Percentiles rank a stretch among this genome's conserved stretches.
Evolutionary conservation across 2,888 invertebrate genomes (phyloP).

Genomic region (Onthophagus sagittarius): DNA sequence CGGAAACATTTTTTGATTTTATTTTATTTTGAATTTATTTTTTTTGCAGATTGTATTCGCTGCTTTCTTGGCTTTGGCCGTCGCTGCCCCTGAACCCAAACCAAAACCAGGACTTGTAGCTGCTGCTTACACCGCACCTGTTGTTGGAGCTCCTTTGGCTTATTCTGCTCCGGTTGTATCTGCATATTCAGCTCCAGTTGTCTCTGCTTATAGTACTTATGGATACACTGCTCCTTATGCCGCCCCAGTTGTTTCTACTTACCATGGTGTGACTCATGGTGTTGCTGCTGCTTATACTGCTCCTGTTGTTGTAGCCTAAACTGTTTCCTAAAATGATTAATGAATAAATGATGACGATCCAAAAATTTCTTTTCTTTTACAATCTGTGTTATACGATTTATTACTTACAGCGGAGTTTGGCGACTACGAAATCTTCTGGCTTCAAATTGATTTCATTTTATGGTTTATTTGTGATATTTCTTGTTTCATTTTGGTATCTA

Average conservation of each 20-base stretch:
- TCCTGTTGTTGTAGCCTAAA: background rate
- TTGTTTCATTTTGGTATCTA: too few relatives aligned
- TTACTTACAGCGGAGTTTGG: too few relatives aligned
- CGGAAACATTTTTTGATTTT: background rate
- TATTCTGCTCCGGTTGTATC: conserved; percentile 36
- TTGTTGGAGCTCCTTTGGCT: conserved; percentile 25
- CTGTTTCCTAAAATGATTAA: too few relatives aligned
- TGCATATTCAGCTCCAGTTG: conserved; percentile 19
- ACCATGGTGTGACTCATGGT: conserved; percentile 2
- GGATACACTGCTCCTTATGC: conserved; percentile 37
- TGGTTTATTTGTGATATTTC: too few relatives aligned
- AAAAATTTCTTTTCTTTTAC: too few relatives aligned
- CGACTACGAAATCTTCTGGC: too few relatives aligned
- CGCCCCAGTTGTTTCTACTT: conserved; percentile 37
- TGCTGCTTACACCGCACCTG: conserved; percentile 33
- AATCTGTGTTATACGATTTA: too few relatives aligned
- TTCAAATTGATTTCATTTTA: too few relatives aligned
- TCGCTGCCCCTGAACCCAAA: conserved; percentile 48
- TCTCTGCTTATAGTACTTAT: conserved; percentile 15
- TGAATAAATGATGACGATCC: too few relatives aligned
- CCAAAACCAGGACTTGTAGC: conserved; percentile 33
- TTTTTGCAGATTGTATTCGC: conserved; percentile 49
- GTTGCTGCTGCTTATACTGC: conserved; percentile 8
- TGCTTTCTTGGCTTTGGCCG: conserved; percentile 49
- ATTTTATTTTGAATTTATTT: background rate